These are phyloP conservation scores for Hypselothyrea guttata DNA, from an alignment of 2,888 invertebrate genomes.

Conservation along the genomic window DNA sequence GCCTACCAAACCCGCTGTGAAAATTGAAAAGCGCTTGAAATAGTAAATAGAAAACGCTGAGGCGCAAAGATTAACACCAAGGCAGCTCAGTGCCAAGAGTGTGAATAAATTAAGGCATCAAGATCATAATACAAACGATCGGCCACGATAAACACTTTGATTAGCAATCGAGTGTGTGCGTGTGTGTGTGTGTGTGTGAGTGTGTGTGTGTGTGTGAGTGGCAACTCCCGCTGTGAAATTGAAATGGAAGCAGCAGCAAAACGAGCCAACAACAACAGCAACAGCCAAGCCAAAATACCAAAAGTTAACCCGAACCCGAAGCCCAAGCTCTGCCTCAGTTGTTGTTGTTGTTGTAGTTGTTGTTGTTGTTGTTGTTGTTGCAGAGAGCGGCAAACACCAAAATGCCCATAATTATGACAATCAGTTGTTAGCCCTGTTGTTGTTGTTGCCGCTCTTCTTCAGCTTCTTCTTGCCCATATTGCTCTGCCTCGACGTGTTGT, in stretches of 20 bases:
- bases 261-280: constrained; percentile 36
- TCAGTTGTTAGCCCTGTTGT: constrained; percentile 50
- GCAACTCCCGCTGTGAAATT: constrained; percentile 70
- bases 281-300: constrained; percentile 20
- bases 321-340: constrained; percentile 5
- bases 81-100: constrained; percentile 46
- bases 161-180: constrained; percentile 51
- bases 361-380: constrained; percentile 21
- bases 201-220: constrained; percentile 38
- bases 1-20: constrained; percentile 58
- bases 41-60: constrained; percentile 65
- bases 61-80: constrained; percentile 70
- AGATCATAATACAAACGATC: constrained; percentile 76
- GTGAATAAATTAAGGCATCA: constrained; percentile 80
- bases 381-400: constrained; percentile 70
- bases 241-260: constrained; percentile 74
- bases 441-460: constrained; percentile 23
- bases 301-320: constrained; percentile 9
- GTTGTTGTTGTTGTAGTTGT: not conserved
- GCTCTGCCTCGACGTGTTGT: constrained; percentile 28
- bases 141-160: constrained; percentile 78
- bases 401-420: constrained; percentile 75
- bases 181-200: constrained; percentile 5
- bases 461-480: constrained; percentile 14
- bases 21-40: constrained; percentile 72